A percentile compares a stretch with the other conserved stretches of the same genome.
Conservation (phyloP, 2,888 invertebrate species). For the Spilosoma lubricipeda region DNA sequence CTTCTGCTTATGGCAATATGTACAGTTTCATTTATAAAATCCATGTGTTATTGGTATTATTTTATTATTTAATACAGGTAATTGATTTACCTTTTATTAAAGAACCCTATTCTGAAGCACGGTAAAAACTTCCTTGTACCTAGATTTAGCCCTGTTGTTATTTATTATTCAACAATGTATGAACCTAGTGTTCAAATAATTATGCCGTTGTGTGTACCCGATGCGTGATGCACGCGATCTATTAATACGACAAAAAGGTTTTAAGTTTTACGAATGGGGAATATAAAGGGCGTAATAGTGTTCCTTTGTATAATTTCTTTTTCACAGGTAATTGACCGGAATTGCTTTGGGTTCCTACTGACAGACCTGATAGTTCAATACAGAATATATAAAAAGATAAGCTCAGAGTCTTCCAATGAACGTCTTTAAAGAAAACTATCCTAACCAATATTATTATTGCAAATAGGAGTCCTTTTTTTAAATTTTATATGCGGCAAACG, state of each 20-base stretch:
- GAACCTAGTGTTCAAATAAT: slow-evolving; percentile 41
- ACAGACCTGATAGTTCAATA: background rate
- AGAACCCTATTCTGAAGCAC: background rate
- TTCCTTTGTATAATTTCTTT: slow-evolving; percentile 23
- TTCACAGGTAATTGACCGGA: slow-evolving; percentile 14
- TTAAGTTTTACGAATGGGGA: slow-evolving; percentile 27
- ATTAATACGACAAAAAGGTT: slow-evolving; percentile 46
- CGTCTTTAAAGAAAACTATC: background rate
- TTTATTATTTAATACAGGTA: no score
- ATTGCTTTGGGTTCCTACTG: background rate
- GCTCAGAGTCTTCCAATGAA: background rate
- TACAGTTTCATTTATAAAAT: no score
- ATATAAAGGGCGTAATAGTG: slow-evolving; percentile 29
- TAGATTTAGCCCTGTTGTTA: slow-evolving; percentile 6
- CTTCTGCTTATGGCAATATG: no score
- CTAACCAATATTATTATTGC: no score
- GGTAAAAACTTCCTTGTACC: background rate
- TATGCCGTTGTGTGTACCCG: slow-evolving; percentile 41
- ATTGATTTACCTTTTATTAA: background rate
- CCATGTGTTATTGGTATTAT: background rate
- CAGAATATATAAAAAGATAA: background rate
- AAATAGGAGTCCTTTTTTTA: no score
- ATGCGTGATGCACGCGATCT: slow-evolving; percentile 53
- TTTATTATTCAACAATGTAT: slow-evolving; percentile 21
- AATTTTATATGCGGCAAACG: no score